Evolutionary conservation across 1,140 invertebrate genomes (phyloP).

Genomic region (Sycophaga agraensis): DNA sequence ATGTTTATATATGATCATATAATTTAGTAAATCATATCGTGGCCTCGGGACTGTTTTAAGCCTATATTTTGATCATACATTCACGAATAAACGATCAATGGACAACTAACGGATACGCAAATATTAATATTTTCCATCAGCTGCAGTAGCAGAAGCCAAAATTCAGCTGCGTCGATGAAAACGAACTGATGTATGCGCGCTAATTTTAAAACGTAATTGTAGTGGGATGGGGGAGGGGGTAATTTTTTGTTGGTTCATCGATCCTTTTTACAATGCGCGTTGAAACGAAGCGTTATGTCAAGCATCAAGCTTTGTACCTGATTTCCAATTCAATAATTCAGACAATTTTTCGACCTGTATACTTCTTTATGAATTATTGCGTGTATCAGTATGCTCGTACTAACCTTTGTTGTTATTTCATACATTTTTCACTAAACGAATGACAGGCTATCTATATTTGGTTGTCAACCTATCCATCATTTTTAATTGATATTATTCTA

Average conservation of each 20-base stretch:
- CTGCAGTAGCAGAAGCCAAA: not conserved
- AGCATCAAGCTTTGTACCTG: not conserved
- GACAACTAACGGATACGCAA: slow-evolving; percentile 16
- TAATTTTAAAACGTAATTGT: not conserved
- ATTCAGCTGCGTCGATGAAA: not conserved
- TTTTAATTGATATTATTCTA: too few species aligned
- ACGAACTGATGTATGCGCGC: too few species aligned
- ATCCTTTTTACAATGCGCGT: not conserved
- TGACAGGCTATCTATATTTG: too few species aligned
- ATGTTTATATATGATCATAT: too few species aligned
- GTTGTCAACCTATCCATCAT: too few species aligned
- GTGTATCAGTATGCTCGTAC: too few species aligned
- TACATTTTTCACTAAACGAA: too few species aligned
- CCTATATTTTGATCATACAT: too few species aligned
- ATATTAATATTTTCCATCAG: slow-evolving; percentile 2
- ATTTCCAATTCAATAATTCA: slow-evolving; percentile 9
- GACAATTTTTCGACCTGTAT: too few species aligned
- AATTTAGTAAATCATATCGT: slow-evolving; percentile 25
- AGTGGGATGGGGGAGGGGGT: not conserved
- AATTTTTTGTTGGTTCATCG: slow-evolving; percentile 9
- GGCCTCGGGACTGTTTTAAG: slow-evolving; percentile 7
- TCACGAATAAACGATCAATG: slow-evolving; percentile 1
- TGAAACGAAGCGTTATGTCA: not conserved
- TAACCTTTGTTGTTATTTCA: too few species aligned
- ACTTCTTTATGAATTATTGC: too few species aligned